Percentiles rank a stretch among this genome's conserved stretches.
Conservation (phyloP, 2,797 vertebrate species). For the Syngnathus acus region DNA sequence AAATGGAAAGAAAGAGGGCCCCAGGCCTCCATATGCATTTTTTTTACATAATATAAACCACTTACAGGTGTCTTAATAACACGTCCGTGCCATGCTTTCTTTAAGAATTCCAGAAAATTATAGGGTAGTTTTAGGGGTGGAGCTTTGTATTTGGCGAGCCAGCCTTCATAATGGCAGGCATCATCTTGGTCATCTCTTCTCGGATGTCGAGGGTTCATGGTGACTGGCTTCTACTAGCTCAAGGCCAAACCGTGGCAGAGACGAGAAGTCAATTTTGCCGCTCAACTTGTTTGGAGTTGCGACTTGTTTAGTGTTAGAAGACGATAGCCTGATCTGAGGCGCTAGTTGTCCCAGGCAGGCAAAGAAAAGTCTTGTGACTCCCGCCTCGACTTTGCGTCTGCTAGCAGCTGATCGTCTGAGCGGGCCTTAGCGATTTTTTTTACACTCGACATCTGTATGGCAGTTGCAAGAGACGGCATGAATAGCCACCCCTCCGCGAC, state of each 20-base stretch:
- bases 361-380: slow-evolving; percentile 75
- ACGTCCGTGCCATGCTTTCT: background rate
- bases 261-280: background rate
- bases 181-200: background rate
- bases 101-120: background rate
- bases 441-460: slow-evolving; percentile 34
- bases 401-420: slow-evolving; percentile 74
- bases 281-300: slow-evolving; percentile 54
- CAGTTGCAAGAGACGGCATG: slow-evolving; percentile 12
- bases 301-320: slow-evolving; percentile 58
- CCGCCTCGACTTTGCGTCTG: slow-evolving; percentile 68
- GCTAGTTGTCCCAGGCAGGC: slow-evolving; percentile 59
- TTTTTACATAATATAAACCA: background rate
- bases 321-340: slow-evolving; percentile 63
- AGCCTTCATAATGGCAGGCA: background rate
- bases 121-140: background rate
- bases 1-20: slow-evolving; percentile 62
- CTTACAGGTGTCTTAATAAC: background rate
- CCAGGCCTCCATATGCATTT: slow-evolving; percentile 37
- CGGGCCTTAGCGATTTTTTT: slow-evolving; percentile 48
- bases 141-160: background rate
- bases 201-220: background rate
- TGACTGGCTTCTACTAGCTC: background rate
- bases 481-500: background rate
- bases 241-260: background rate